Evolutionary conservation across 2,888 invertebrate genomes (phyloP).

Genomic region (Acronicta aceris): DNA sequence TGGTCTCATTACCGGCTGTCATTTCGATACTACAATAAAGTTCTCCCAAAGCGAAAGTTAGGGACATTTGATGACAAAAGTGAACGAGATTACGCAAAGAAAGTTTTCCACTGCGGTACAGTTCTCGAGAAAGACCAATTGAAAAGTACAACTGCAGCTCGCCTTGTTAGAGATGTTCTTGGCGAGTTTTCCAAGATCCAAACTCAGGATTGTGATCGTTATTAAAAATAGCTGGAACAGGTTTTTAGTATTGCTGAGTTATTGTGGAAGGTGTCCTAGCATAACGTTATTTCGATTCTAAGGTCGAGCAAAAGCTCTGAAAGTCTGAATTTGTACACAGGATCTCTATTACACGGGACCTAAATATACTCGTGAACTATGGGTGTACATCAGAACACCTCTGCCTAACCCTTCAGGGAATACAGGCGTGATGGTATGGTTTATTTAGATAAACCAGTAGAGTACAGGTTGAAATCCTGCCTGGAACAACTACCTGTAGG

Average conservation of each 20-base stretch:
- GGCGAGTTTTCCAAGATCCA: conserved; percentile 23
- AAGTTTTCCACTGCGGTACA: conserved; percentile 41
- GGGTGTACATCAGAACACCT: too few relatives aligned
- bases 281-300: too few relatives aligned
- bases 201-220: conserved; percentile 21
- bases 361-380: too few relatives aligned
- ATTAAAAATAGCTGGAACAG: conserved; percentile 19
- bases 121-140: conserved; percentile 46
- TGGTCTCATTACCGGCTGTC: conserved; percentile 44
- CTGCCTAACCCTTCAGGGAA: too few relatives aligned
- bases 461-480: too few relatives aligned
- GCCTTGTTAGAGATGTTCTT: conserved; percentile 49
- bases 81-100: conserved; percentile 47
- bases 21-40: conserved; percentile 46
- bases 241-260: neutral
- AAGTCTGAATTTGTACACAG: too few relatives aligned
- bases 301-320: too few relatives aligned
- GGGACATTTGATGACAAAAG: conserved; percentile 56
- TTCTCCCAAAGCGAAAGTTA: conserved; percentile 45
- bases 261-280: neutral
- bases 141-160: conserved; percentile 49
- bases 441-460: too few relatives aligned
- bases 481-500: too few relatives aligned
- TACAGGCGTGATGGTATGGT: too few relatives aligned
- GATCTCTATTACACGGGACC: too few relatives aligned